phyloP scores from a whole-genome alignment of 1,140 invertebrate species.

The Zaprionus africanus region DNA sequence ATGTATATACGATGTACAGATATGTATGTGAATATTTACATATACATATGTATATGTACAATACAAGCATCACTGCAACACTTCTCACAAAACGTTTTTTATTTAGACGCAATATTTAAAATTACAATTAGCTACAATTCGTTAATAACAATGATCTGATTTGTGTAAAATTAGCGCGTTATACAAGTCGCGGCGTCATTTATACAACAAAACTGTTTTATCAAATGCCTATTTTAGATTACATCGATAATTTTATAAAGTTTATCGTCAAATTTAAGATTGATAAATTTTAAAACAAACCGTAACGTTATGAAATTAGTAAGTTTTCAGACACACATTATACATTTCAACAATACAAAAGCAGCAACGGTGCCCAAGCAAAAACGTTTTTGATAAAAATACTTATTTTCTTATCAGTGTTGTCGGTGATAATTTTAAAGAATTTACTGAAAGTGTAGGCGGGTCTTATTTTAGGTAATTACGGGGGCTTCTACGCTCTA shows the following conservation, averaged over 20 bases:
- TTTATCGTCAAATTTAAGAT: too few species aligned
- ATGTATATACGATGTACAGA: too few species aligned
- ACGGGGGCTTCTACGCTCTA: conserved; percentile 4
- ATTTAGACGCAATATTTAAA: conserved; percentile 19
- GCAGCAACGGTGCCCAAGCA: not conserved
- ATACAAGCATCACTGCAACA: not conserved
- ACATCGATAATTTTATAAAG: too few species aligned
- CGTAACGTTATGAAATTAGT: not conserved
- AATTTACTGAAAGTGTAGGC: conserved; percentile 1
- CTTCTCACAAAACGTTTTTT: not conserved
- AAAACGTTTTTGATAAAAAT: conserved; percentile 1
- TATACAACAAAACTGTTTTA: not conserved
- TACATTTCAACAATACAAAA: not conserved
- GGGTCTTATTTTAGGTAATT: conserved; percentile 36
- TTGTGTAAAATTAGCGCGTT: conserved; percentile 25
- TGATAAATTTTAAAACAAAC: too few species aligned
- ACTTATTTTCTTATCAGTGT: not conserved
- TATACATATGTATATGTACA: not conserved
- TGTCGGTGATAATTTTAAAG: conserved; percentile 7
- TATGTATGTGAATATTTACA: too few species aligned
- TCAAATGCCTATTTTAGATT: not conserved
- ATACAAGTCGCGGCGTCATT: not conserved
- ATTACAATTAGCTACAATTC: conserved; percentile 23
- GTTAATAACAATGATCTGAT: conserved; percentile 31
- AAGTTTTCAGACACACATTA: not conserved